These are phyloP conservation scores for Nyctalus aviator DNA, from an alignment of 2,797 vertebrate species.

Conservation along the genomic window DNA sequence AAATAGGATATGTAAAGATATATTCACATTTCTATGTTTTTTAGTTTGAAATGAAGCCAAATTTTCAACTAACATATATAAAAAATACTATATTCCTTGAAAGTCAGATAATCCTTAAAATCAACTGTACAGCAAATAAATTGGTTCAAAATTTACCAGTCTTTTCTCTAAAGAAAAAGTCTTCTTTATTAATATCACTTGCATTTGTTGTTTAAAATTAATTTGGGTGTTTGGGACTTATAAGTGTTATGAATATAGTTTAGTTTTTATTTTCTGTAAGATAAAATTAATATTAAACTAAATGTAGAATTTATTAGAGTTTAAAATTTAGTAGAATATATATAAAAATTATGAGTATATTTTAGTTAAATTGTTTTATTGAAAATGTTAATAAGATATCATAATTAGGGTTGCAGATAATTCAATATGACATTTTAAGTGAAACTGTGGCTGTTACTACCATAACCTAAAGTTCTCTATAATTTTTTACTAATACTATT, in stretches of 20 bases:
- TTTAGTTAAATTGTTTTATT: background rate
- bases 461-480: background rate
- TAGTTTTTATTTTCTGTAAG: constrained; percentile 5
- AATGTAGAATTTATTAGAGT: background rate
- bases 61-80: background rate
- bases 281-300: constrained; percentile 16
- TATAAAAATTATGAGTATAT: background rate
- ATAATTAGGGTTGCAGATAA: background rate
- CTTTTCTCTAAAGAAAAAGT: background rate
- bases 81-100: background rate
- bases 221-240: background rate
- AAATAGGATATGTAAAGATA: background rate
- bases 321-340: background rate
- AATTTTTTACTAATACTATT: background rate
- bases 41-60: constrained; percentile 39
- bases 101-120: constrained; percentile 47
- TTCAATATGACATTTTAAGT: background rate
- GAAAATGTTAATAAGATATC: background rate
- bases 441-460: background rate
- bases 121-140: background rate
- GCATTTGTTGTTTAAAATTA: background rate
- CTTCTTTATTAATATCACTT: background rate
- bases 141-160: background rate
- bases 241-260: background rate
- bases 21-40: constrained; percentile 5